Conservation (phyloP, 2,113 vertebrate genomes). For the Lagopus muta region DNA sequence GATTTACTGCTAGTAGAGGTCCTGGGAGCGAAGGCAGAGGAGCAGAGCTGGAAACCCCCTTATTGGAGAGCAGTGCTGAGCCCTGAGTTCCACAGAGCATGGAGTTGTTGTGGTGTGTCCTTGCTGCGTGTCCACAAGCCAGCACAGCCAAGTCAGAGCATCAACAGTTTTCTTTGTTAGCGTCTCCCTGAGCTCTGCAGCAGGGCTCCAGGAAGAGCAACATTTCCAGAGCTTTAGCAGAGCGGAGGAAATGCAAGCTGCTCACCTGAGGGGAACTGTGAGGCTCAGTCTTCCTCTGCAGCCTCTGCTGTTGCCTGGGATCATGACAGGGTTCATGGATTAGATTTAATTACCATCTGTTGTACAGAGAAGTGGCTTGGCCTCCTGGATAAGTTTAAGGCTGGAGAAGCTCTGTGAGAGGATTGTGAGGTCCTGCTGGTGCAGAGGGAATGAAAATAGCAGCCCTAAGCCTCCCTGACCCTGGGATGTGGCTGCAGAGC, state of each 20-base stretch:
- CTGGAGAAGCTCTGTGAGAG: slow-evolving; percentile 19
- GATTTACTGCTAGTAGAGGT: not conserved
- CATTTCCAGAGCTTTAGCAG: not conserved
- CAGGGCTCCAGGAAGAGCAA: not conserved
- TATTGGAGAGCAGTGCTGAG: not conserved
- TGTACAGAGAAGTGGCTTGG: not conserved
- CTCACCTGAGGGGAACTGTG: not conserved
- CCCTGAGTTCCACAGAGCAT: rapidly evolving
- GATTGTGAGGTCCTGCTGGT: not conserved
- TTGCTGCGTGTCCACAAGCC: not conserved
- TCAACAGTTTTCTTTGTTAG: rapidly evolving
- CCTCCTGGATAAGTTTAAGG: slow-evolving; percentile 26
- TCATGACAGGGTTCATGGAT: not conserved
- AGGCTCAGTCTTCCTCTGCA: not conserved
- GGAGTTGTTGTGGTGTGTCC: not conserved
- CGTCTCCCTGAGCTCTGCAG: not conserved
- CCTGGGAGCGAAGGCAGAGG: not conserved
- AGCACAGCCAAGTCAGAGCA: not conserved
- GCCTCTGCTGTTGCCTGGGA: not conserved
- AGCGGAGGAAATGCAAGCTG: not conserved
- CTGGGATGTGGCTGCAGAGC: not conserved
- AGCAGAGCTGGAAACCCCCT: not conserved
- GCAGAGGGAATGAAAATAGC: not conserved
- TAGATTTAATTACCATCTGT: slow-evolving; percentile 44
- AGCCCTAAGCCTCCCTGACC: not conserved